Conservation (phyloP, 2,888 invertebrate genomes). For the Spatulosminthurus flaviceps region DNA sequence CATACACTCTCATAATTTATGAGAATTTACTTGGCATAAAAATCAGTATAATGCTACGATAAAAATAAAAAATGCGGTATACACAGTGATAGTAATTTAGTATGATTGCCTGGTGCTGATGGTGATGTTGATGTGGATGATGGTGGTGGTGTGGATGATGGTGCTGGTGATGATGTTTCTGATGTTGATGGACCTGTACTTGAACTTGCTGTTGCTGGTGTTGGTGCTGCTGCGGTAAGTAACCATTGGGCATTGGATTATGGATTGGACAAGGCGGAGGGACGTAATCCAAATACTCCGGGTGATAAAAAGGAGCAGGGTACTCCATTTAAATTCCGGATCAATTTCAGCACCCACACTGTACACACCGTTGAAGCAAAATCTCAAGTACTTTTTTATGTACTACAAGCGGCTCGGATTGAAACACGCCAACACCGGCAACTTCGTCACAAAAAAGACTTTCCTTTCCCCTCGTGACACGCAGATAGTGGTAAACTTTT, state of each 20-base stretch:
- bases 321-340: slow-evolving; percentile 61
- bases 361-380: slow-evolving; percentile 26
- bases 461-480: not conserved
- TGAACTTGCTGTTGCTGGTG: slow-evolving; percentile 57
- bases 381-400: slow-evolving; percentile 29
- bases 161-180: slow-evolving; percentile 58
- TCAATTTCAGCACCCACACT: slow-evolving; percentile 34
- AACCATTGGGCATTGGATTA: slow-evolving; percentile 64
- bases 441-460: slow-evolving; percentile 20
- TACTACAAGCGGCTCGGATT: slow-evolving; percentile 39
- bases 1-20: slow-evolving; percentile 42
- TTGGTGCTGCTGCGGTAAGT: slow-evolving; percentile 61
- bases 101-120: slow-evolving; percentile 61
- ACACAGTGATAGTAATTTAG: slow-evolving; percentile 42
- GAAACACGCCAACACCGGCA: slow-evolving; percentile 18
- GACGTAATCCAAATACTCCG: slow-evolving; percentile 64
- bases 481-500: too few relatives aligned
- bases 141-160: slow-evolving; percentile 57
- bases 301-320: slow-evolving; percentile 63
- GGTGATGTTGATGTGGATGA: slow-evolving; percentile 58
- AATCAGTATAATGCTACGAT: slow-evolving; percentile 38
- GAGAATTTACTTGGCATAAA: slow-evolving; percentile 38
- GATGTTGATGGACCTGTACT: slow-evolving; percentile 59
- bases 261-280: slow-evolving; percentile 64
- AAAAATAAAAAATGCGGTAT: slow-evolving; percentile 40